A percentile compares a stretch with the other conserved stretches of the same genome.
Evolutionary conservation across 2,888 invertebrate species (phyloP).

Genomic region (Diaprepes abbreviatus): DNA sequence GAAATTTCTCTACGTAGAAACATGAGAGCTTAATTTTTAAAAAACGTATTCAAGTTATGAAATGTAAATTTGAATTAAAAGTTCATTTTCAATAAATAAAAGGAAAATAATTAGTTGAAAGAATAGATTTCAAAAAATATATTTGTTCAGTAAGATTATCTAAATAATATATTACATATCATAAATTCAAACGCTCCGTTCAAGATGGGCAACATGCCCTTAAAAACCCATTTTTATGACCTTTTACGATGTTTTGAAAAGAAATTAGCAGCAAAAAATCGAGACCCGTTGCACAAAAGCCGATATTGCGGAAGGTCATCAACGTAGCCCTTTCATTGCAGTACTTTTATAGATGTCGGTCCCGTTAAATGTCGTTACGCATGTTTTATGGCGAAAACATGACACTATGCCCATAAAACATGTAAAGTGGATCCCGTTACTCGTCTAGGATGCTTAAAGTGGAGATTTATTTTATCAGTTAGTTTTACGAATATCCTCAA

Average conservation of each 20-base stretch:
- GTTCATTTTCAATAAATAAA: no score
- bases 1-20: no score
- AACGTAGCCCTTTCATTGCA: constrained; percentile 56
- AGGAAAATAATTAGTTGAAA: no score
- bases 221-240: constrained; percentile 16
- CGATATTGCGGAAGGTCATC: constrained; percentile 59
- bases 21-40: no score
- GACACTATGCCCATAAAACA: constrained; percentile 62
- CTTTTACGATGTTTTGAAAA: constrained; percentile 55
- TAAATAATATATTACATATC: no score
- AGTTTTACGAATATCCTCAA: constrained; percentile 53
- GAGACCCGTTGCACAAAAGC: constrained; percentile 54
- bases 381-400: constrained; percentile 66
- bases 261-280: constrained; percentile 56
- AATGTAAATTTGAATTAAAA: no score
- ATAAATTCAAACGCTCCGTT: no score
- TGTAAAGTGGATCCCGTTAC: constrained; percentile 63
- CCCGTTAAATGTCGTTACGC: constrained; percentile 61
- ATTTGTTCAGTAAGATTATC: no score
- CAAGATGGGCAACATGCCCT: background rate
- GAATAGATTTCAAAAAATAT: no score
- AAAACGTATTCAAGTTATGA: no score
- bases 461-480: constrained; percentile 48
- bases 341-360: constrained; percentile 52
- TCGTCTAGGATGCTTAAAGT: constrained; percentile 52